Base-by-base conservation (phyloP, 2,888 invertebrate species). In the Drosophila kokeensis region DNA sequence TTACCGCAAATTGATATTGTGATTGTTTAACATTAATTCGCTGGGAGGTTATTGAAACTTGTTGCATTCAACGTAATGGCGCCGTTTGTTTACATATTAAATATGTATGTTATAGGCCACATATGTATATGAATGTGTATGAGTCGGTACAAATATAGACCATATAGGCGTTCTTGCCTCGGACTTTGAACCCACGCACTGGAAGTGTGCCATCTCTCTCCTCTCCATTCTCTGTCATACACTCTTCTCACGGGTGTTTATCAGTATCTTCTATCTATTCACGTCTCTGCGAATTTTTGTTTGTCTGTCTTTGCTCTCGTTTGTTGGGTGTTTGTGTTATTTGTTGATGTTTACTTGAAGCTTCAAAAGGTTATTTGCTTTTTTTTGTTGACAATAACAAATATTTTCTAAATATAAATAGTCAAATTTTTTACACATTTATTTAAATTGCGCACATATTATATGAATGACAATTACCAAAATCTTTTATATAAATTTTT, bases 41-140 rank as follows among this genome's bases (percentile, higher is more conserved):
- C 30, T 24, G 73, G 29, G 76, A 79, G 89, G 82, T 83, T 89
- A 83, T 89, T 85, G 90, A 85, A 90, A 85, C 85, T 89, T 90
- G 90, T 85, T 85, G 89, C 73, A 57, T 62, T 75, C 58, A 42
- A 11, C 52, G 64, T 62, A 82, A 79, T 66, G 61, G 67, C 42
- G 29, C 18, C 54, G 29, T 67, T 73, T 90, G 90, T 89, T 90
- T 90, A 87, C 84, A 72, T 78, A 72, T 67, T 40, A 61, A 55
- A 61, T 71, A 60, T 61, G 52, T 18, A 70, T 85, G 79, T 86
- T 72, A 42, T 60, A 55, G 88, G 42, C 70, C 64, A 55, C 48
- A 60, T 73, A 24, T 24, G 62, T 49, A 24, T 24, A 64, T 49
- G 54, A 45, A 24, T 24, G 45, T 42, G 27, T 52, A 7, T 53